Evolutionary conservation across 64 coral and sea anemone genomes (phyloP).

Genomic region (Montipora efflorescens): DNA sequence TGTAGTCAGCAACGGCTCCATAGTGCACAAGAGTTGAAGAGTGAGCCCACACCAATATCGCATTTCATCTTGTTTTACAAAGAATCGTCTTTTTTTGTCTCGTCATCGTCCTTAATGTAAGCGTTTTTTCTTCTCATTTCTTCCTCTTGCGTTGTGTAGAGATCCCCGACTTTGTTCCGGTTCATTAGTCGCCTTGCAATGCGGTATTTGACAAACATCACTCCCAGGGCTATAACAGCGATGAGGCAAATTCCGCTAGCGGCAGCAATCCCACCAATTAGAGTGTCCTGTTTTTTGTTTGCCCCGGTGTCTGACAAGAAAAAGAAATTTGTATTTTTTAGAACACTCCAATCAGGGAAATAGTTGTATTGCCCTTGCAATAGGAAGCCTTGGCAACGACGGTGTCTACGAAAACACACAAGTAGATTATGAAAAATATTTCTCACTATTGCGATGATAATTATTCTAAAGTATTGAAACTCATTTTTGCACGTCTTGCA

Average conservation of each 20-base stretch:
- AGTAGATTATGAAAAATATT: too few relatives aligned
- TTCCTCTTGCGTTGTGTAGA: conserved; percentile 4
- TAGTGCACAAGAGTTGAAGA: too few relatives aligned
- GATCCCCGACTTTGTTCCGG: conserved; percentile 29
- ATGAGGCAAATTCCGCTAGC: conserved; percentile 15
- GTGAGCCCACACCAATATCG: too few relatives aligned
- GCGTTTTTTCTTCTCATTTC: conserved; percentile 14
- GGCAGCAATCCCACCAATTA: conserved; percentile 4
- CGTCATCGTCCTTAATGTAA: conserved; percentile 20
- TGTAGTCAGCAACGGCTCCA: too few relatives aligned
- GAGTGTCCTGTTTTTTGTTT: neutral
- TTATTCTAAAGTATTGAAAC: too few relatives aligned
- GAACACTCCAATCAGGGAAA: neutral
- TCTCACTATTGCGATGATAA: too few relatives aligned
- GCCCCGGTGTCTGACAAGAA: neutral
- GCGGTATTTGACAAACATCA: conserved; percentile 39
- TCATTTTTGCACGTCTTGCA: too few relatives aligned
- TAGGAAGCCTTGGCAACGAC: too few relatives aligned
- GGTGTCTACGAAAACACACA: too few relatives aligned
- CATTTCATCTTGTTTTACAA: neutral
- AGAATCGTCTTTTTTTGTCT: neutral
- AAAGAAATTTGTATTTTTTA: neutral
- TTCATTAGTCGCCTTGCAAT: conserved; percentile 29
- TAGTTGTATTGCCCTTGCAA: neutral
- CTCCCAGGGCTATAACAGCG: neutral